Evolutionary conservation across 2,888 invertebrate genomes (phyloP), one percentile per base, ranked within the genome.

Genomic region (Uropetala carovei): DNA sequence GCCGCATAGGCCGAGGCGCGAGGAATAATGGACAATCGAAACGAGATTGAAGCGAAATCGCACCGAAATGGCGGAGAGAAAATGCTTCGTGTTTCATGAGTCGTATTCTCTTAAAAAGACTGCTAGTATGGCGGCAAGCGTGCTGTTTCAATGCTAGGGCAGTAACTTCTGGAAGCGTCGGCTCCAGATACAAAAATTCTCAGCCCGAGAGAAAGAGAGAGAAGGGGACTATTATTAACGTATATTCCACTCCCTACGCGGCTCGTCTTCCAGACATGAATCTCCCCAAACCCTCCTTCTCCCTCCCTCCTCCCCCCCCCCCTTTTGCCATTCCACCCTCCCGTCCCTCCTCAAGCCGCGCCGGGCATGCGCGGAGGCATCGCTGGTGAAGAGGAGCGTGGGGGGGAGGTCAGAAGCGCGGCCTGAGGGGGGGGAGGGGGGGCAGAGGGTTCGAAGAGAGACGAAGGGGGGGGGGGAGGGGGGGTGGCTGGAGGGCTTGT

Each of bases 211-310:
- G 75, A 75, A 75, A 75, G 75, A 27, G 43, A 43, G 43, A 43
- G 43, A 43, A 43, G 5, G 5, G 75, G 75, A 75, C 75, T 75
- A 75, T 75, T 75, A 75, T 75, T 75, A 75, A 75, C 75, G 75
- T 22, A 75, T 43, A 43, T 43, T 43, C 43, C 43, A 3, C 43
- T 43, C 43, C 43, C 43, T 43, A 43, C 43, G 43, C 43, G 1
- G 5, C 43, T 43, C 43, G 43, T 43, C 43, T 43, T 43, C 43
- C 43, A 43, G 43, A 43, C 43, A 43, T 43, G 43, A 43, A 43
- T 43, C 43, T 43, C 43, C 43, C 43, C 43, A 43, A 43, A 43
- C 43, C 43, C 3, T 43, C 43, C 43, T 5, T 43, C 43, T 5
- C 43, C 5, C 43, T 5, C 43, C 43, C 43, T 43, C 5, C 5